Evolutionary conservation across 2,797 vertebrate genomes (phyloP).

Genomic region (Oreonectes daqikongensis): DNA sequence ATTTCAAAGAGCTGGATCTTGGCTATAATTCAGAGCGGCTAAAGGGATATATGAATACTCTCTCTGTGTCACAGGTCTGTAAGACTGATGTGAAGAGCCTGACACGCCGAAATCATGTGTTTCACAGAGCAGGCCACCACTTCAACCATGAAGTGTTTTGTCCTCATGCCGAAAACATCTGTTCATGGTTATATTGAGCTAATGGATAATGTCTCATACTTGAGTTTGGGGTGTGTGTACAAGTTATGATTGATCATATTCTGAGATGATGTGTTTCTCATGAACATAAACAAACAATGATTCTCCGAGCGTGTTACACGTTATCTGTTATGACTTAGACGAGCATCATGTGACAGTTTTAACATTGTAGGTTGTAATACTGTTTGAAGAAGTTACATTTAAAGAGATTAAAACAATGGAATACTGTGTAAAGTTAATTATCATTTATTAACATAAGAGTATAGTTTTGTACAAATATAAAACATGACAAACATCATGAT

Average conservation of each 20-base stretch:
- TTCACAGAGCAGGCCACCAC: constrained; percentile 29
- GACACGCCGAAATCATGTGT: constrained; percentile 47
- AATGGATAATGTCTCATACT: constrained; percentile 52
- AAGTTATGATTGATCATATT: not conserved
- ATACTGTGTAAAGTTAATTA: constrained; percentile 7
- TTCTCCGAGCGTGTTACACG: not conserved
- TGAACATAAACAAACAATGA: constrained; percentile 8
- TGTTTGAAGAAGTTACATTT: constrained; percentile 3
- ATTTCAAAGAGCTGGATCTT: constrained; percentile 58
- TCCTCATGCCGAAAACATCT: constrained; percentile 45
- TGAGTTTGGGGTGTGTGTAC: constrained; percentile 19
- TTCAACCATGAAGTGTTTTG: constrained; percentile 24
- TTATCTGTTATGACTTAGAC: constrained; percentile 13
- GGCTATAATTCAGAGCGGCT: constrained; percentile 59
- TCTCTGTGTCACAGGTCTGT: constrained; percentile 50
- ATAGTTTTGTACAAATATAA: constrained; percentile 48
- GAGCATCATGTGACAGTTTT: too few relatives aligned
- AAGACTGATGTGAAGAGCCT: constrained; percentile 49
- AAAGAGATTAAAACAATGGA: not conserved
- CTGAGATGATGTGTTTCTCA: constrained; percentile 57
- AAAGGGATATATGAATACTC: constrained; percentile 53
- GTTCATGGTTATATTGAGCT: constrained; percentile 45
- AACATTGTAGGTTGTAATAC: not conserved
- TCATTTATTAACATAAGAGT: constrained; percentile 45
- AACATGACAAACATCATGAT: constrained; percentile 27